A percentile compares a stretch with the other conserved stretches of the same genome.
Evolutionary conservation across 2,888 invertebrate genomes (phyloP).

Genomic region (Lasioglossum villosulum): DNA sequence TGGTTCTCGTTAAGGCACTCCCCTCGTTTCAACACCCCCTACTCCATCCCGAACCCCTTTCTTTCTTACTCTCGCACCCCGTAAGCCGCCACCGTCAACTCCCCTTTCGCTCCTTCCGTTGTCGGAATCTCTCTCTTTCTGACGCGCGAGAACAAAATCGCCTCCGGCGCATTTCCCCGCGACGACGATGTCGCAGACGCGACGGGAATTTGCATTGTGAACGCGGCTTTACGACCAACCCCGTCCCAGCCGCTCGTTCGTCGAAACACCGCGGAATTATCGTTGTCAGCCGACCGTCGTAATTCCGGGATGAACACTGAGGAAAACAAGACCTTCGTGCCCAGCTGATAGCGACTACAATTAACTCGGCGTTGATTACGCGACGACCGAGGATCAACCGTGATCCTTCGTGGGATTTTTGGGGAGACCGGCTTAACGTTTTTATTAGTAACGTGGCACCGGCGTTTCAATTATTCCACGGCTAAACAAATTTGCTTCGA

Average conservation of each 20-base stretch:
- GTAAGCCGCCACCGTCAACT: not conserved
- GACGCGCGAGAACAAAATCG: constrained; percentile 21
- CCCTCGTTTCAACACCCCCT: constrained; percentile 11
- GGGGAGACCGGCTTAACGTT: not conserved
- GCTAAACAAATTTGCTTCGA: not conserved
- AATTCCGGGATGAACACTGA: constrained; percentile 69
- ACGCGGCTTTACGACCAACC: constrained; percentile 67
- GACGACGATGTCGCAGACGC: constrained; percentile 53
- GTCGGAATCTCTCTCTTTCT: constrained; percentile 29
- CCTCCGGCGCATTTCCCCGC: constrained; percentile 52
- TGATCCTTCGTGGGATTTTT: not conserved
- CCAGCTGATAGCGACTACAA: constrained; percentile 56
- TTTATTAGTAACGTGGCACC: not conserved
- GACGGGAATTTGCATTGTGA: constrained; percentile 67
- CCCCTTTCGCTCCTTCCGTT: constrained; percentile 32
- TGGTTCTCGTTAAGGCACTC: constrained; percentile 62
- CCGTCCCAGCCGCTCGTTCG: constrained; percentile 39
- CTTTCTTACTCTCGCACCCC: constrained; percentile 26
- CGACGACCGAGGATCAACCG: constrained; percentile 55
- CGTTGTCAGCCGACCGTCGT: constrained; percentile 68
- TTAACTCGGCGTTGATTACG: constrained; percentile 69
- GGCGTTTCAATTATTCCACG: not conserved
- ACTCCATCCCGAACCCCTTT: constrained; percentile 9
- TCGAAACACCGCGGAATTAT: constrained; percentile 69
- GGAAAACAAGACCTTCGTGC: constrained; percentile 67